phyloP scores from a whole-genome alignment of 2,797 vertebrate species.

The Tauraco hartlaubi region DNA sequence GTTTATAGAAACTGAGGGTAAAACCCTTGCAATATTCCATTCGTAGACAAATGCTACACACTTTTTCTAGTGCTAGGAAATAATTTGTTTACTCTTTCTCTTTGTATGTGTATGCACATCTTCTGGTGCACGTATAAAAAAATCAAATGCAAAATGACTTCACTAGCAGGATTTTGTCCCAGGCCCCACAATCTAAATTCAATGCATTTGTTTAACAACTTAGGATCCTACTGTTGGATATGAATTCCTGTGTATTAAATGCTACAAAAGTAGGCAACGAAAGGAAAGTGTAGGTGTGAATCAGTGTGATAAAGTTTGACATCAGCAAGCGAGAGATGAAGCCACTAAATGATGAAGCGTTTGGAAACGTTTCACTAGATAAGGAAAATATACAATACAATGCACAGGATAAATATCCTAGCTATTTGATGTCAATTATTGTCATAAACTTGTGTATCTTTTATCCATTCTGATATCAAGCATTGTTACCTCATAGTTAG shows the following conservation, averaged over 20 bases:
- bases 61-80: neutral
- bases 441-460: neutral
- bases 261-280: neutral
- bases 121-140: neutral
- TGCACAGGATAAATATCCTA: neutral
- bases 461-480: neutral
- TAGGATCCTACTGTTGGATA: rapidly evolving
- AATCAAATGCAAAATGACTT: neutral
- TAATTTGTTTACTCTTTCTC: rapidly evolving
- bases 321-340: neutral
- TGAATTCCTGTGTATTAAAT: neutral
- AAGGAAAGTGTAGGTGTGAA: neutral
- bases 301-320: neutral
- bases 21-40: neutral
- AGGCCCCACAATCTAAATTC: neutral
- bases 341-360: neutral
- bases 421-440: neutral
- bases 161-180: neutral
- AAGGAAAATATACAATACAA: neutral
- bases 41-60: neutral
- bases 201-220: neutral
- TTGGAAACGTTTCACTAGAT: neutral
- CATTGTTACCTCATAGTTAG: neutral
- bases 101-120: neutral
- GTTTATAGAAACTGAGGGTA: neutral